Percentiles rank a stretch among this genome's conserved stretches.
Conservation (phyloP, 2,113 vertebrate species). For the Ophiodon elongatus region DNA sequence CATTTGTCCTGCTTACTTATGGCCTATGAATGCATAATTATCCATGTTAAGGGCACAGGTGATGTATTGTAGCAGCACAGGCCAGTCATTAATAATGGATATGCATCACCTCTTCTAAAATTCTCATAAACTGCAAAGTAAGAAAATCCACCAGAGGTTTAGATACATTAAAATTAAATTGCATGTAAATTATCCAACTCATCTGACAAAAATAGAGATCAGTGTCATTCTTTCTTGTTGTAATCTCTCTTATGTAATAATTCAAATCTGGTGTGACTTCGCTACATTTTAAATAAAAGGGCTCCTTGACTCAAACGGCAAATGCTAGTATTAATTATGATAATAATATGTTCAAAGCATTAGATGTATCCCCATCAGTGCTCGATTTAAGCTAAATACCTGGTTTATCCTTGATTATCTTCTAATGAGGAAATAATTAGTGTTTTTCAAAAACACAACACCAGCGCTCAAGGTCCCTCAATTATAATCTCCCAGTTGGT, state of each 20-base stretch:
- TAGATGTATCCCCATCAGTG: constrained; percentile 47
- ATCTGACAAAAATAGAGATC: constrained; percentile 34
- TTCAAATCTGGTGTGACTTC: constrained; percentile 44
- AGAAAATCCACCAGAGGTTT: constrained; percentile 49
- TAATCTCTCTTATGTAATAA: constrained; percentile 54
- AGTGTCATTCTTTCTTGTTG: constrained; percentile 26
- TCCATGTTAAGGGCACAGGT: constrained; percentile 72
- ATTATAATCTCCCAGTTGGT: constrained; percentile 45
- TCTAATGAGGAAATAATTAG: constrained; percentile 70
- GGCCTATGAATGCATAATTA: constrained; percentile 79
- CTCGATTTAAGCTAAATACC: constrained; percentile 56
- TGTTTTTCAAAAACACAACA: constrained; percentile 51
- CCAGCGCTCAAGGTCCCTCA: constrained; percentile 37
- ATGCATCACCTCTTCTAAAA: constrained; percentile 71
- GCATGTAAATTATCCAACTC: constrained; percentile 48
- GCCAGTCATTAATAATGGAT: constrained; percentile 78
- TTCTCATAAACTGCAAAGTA: constrained; percentile 69
- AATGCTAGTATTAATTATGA: constrained; percentile 53
- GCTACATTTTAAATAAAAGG: constrained; percentile 39
- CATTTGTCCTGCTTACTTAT: constrained; percentile 84
- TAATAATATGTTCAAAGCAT: constrained; percentile 56
- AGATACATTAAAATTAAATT: constrained; percentile 66
- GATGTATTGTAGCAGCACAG: constrained; percentile 72
- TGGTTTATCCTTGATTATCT: constrained; percentile 67
- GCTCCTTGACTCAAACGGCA: constrained; percentile 27